These are phyloP conservation scores for Bucorvus abyssinicus DNA, from an alignment of 2,797 vertebrate species.

Conservation along the genomic window DNA sequence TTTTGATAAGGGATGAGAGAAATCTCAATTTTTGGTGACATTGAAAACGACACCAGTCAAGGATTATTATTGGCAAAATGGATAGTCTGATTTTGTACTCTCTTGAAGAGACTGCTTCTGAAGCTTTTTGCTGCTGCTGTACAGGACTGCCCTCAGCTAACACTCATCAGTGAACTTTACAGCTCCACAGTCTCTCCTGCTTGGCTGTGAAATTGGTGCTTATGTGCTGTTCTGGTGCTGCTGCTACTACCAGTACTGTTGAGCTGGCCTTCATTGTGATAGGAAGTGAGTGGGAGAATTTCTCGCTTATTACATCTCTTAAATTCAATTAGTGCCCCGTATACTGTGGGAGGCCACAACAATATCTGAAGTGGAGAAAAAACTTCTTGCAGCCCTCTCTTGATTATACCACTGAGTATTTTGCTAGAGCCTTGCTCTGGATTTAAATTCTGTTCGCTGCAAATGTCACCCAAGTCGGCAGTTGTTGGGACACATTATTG, in stretches of 20 bases:
- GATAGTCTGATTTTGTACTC: background rate
- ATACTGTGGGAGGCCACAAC: constrained; percentile 14
- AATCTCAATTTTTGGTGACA: background rate
- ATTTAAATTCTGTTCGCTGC: constrained; percentile 60
- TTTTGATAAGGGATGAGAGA: background rate
- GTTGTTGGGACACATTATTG: constrained; percentile 62
- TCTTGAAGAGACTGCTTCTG: background rate
- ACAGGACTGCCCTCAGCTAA: constrained; percentile 16
- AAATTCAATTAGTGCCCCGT: constrained; percentile 70
- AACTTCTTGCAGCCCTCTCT: background rate
- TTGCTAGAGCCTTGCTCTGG: background rate
- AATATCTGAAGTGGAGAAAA: constrained; percentile 25
- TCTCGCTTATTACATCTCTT: constrained; percentile 47
- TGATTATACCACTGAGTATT: background rate
- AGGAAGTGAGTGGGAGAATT: background rate
- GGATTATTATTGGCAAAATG: background rate
- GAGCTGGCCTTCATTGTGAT: background rate
- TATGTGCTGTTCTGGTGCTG: background rate
- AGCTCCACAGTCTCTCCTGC: background rate
- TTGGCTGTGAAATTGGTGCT: background rate
- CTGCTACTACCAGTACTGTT: background rate
- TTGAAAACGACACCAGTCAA: background rate
- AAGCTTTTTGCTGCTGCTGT: background rate
- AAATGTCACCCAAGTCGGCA: constrained; percentile 63
- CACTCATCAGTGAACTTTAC: background rate